Base-by-base conservation (phyloP, 2,888 invertebrate species). In the Drosophila colorata region DNA sequence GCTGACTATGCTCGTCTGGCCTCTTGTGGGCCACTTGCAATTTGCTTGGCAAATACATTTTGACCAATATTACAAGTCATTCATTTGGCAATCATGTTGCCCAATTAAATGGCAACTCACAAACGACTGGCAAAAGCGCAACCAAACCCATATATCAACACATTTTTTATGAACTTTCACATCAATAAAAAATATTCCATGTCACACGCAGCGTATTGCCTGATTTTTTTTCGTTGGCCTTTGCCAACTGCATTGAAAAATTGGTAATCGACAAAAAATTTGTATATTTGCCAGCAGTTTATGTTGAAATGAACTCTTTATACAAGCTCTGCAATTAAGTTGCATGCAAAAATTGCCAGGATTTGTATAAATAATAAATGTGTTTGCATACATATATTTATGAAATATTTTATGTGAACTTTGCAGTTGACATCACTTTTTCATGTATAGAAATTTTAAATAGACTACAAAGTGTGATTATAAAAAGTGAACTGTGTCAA, bases 21-120 rank as follows among this genome's bases (percentile, higher is more conserved):
- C 37, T 25, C 41, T 52, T 23, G 20, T 56, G 58, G 68, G 69
- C 66, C 56, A 57, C 66, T 73, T 63, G 80, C 64, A 69, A 81
- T 85, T 81, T 72, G 66, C 65, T 75, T 63, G 48, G 55, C 64
- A 70, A 67, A 70, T 48, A 67, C 64, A 25, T 23, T 43, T 31
- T 43, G 57, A 58, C 52, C 69, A 65, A 78, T 85, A 76, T 70
- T 78, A 72, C 86, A 71, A 74, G 83, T 82, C 83, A 86, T 83
- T 83, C 86, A 88, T 86, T 83, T 82, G 77, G 77, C 87, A 83
- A 86, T 81, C 64, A 79, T 69, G 68, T 63, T 73, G 66, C 58
- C 73, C 79, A 87, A 81, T 87, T 82, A 87, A 82, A 85, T 87
- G 82, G 65, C 33, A 40, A 18, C 43, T 55, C 48, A 16, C 59